Evolutionary conservation across 1,140 invertebrate species (phyloP).

Genomic region (Lethrus apterus): DNA sequence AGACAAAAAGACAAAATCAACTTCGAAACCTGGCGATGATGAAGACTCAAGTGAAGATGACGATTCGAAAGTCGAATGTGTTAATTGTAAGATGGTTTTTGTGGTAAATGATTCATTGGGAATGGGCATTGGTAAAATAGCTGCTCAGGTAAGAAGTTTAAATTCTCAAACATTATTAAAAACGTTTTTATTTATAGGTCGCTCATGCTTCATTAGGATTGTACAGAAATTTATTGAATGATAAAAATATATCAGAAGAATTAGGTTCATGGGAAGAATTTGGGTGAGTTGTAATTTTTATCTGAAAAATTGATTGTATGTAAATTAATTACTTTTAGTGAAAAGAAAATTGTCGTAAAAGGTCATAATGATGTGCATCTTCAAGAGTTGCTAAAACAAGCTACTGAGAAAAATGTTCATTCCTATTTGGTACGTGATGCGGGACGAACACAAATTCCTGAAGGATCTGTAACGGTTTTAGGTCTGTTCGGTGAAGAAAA

Average conservation of each 20-base stretch:
- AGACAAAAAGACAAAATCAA: slow-evolving; percentile 19
- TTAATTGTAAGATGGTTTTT: slow-evolving; percentile 57
- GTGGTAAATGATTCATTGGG: slow-evolving; percentile 53
- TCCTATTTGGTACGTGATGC: slow-evolving; percentile 55
- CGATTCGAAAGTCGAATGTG: slow-evolving; percentile 9
- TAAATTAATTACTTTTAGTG: slow-evolving; percentile 39
- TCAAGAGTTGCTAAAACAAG: slow-evolving; percentile 45
- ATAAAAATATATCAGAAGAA: slow-evolving; percentile 42
- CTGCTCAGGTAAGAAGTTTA: slow-evolving; percentile 45
- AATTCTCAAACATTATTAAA: background rate
- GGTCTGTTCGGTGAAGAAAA: slow-evolving; percentile 45
- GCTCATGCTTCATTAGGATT: slow-evolving; percentile 56
- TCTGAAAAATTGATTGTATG: background rate
- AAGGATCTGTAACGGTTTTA: slow-evolving; percentile 45
- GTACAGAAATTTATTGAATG: slow-evolving; percentile 43
- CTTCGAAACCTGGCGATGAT: slow-evolving; percentile 21
- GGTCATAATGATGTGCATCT: slow-evolving; percentile 51
- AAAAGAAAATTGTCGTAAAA: slow-evolving; percentile 56
- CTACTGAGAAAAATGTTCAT: slow-evolving; percentile 44
- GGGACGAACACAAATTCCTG: slow-evolving; percentile 53
- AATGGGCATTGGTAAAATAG: slow-evolving; percentile 58
- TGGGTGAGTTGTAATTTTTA: slow-evolving; percentile 43
- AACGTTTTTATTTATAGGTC: slow-evolving; percentile 33
- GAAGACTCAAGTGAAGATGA: slow-evolving; percentile 34
- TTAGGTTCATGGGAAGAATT: slow-evolving; percentile 47